These are phyloP conservation scores for Timema podura DNA, from an alignment of 2,888 invertebrate genomes.

Conservation along the genomic window DNA sequence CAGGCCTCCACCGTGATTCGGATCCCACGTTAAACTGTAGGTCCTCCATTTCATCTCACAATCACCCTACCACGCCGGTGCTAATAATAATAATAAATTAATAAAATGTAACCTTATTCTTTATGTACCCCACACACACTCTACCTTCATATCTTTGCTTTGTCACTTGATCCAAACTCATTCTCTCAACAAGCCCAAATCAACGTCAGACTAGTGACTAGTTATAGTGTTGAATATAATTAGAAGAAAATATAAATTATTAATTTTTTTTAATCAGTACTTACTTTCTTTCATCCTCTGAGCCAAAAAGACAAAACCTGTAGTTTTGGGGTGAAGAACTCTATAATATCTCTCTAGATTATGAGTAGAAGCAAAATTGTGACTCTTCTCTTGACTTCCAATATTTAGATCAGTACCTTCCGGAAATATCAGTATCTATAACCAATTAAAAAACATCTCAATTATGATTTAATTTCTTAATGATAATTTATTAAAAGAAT, in stretches of 20 bases:
- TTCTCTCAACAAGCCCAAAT: too few species aligned
- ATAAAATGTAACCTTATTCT: neutral
- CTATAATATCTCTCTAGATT: constrained; percentile 57
- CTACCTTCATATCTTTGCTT: neutral
- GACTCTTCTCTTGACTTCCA: constrained; percentile 40
- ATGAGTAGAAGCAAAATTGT: constrained; percentile 46
- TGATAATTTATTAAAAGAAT: too few species aligned
- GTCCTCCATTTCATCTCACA: too few species aligned
- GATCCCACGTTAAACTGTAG: too few species aligned
- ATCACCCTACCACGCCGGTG: too few species aligned
- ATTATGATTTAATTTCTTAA: too few species aligned
- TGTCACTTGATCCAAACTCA: too few species aligned
- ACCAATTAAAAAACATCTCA: constrained; percentile 23
- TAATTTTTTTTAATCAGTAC: constrained; percentile 24
- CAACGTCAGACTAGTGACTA: neutral
- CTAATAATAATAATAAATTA: neutral
- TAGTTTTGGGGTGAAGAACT: constrained; percentile 81
- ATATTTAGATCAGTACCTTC: constrained; percentile 54
- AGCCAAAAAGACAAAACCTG: constrained; percentile 59
- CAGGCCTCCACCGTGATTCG: too few species aligned
- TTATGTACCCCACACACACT: too few species aligned
- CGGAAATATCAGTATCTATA: constrained; percentile 69
- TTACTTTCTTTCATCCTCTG: constrained; percentile 49
- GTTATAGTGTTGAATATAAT: neutral
- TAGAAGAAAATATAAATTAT: too few species aligned